A percentile compares a stretch with the other conserved stretches of the same genome.
phyloP scores from a whole-genome alignment of 1,140 invertebrate species.

The Tachypleus tridentatus region DNA sequence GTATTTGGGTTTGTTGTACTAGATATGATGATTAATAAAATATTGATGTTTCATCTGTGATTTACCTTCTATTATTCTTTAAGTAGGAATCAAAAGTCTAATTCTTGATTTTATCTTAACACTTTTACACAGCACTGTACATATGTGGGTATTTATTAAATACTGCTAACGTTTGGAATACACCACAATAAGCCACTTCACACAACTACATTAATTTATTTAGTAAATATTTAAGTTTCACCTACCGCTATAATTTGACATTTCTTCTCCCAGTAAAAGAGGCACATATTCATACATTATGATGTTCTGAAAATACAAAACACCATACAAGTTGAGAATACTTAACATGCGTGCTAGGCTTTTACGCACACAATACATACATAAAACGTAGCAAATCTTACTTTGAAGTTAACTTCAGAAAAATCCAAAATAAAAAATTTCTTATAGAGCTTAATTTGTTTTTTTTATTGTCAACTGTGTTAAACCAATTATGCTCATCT shows the following conservation, averaged over 20 bases:
- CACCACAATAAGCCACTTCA: background rate
- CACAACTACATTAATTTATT: background rate
- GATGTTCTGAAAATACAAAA: conserved; percentile 63
- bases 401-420: no score
- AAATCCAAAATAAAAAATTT: no score
- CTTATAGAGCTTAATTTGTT: no score
- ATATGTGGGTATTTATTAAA: background rate
- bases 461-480: no score
- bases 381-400: no score
- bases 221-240: background rate
- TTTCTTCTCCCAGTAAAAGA: conserved; percentile 48
- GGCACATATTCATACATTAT: conserved; percentile 95
- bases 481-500: no score
- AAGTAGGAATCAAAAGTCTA: background rate
- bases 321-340: background rate
- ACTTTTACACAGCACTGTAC: background rate
- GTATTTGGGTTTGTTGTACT: no score
- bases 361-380: no score
- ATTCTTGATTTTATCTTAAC: no score
- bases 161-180: background rate
- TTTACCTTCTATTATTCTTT: background rate
- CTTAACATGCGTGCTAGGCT: no score
- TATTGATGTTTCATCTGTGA: background rate
- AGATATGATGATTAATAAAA: no score
- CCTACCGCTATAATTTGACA: conserved; percentile 49